Evolutionary conservation across 2,113 vertebrate genomes (phyloP).

Genomic region (Scortum barcoo): DNA sequence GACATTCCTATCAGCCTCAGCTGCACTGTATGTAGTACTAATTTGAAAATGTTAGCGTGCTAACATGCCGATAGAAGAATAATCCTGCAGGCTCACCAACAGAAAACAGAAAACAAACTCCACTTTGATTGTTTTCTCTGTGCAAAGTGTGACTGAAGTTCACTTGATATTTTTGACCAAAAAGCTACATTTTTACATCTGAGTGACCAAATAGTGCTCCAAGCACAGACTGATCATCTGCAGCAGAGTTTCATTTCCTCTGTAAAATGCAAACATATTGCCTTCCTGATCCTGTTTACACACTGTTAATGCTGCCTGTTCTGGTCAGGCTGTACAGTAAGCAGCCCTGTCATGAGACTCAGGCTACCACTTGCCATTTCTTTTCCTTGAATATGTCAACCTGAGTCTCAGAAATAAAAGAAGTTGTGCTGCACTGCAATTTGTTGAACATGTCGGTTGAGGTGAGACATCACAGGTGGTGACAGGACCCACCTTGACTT

Average conservation of each 20-base stretch:
- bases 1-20: no score
- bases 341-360: not conserved
- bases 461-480: slow-evolving; percentile 57
- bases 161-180: not conserved
- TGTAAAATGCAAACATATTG: not conserved
- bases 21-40: no score
- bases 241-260: not conserved
- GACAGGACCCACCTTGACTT: slow-evolving; percentile 49
- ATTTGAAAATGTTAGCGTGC: no score
- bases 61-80: not conserved
- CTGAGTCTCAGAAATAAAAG: slow-evolving; percentile 6
- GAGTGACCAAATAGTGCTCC: not conserved
- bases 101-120: not conserved
- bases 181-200: not conserved
- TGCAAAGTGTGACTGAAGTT: not conserved
- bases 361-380: not conserved
- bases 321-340: not conserved
- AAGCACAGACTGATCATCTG: no score
- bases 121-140: not conserved
- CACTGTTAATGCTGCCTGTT: not conserved
- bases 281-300: not conserved
- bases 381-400: not conserved
- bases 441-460: slow-evolving; percentile 29
- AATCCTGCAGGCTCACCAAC: not conserved
- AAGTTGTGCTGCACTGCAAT: not conserved